Percentiles rank a stretch among this genome's conserved stretches.
These are phyloP conservation scores for Adelognathus sp. DNA, from an alignment of 2,888 invertebrate genomes.

Conservation along the genomic window DNA sequence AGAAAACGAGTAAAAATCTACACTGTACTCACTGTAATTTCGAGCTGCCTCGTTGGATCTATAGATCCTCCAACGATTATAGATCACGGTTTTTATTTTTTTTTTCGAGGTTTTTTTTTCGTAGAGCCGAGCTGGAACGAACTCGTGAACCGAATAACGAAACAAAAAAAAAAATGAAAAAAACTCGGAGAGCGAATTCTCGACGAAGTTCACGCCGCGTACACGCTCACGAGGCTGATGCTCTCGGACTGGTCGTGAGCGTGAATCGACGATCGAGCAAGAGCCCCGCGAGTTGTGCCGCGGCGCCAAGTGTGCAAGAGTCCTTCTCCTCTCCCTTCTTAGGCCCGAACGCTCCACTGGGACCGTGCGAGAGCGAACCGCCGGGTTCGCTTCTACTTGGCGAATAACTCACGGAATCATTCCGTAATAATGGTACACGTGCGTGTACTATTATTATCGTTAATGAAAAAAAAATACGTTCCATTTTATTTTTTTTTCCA, in stretches of 20 bases:
- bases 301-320: conserved; percentile 1
- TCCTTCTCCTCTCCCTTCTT: conserved; percentile 23
- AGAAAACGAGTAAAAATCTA: background rate
- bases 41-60: conserved; percentile 1
- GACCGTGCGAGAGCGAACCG: too few relatives aligned
- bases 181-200: background rate
- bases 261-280: conserved; percentile 44
- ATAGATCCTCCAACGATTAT: background rate
- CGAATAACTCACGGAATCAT: too few relatives aligned
- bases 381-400: too few relatives aligned
- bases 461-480: too few relatives aligned
- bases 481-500: too few relatives aligned
- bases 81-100: background rate
- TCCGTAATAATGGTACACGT: too few relatives aligned
- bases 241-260: conserved; percentile 59
- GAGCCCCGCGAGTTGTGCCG: conserved; percentile 9
- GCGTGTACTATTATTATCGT: too few relatives aligned
- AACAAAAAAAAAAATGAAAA: too few relatives aligned
- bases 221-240: conserved; percentile 53
- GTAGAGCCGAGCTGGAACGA: background rate
- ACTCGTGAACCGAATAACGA: background rate
- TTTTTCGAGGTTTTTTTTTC: background rate
- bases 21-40: conserved; percentile 44
- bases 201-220: conserved; percentile 37
- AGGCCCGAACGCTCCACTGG: background rate